These are phyloP conservation scores for Alosa alosa DNA, from an alignment of 2,113 vertebrate species.

Conservation along the genomic window DNA sequence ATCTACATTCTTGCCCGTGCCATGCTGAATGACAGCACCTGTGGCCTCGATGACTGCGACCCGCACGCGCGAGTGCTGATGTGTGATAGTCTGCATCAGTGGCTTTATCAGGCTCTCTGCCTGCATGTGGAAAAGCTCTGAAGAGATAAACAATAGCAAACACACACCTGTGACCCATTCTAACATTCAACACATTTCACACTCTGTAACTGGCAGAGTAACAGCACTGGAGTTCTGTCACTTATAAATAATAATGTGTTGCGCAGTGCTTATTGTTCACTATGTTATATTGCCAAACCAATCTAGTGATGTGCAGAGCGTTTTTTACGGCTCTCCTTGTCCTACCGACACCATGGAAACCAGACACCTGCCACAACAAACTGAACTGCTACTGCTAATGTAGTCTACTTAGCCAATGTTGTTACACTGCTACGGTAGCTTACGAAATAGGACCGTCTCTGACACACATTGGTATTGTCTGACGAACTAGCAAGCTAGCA, in stretches of 20 bases:
- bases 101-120: slow-evolving; percentile 86
- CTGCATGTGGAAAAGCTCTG: slow-evolving; percentile 94
- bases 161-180: not conserved
- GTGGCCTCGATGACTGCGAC: slow-evolving; percentile 84
- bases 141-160: not conserved
- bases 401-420: not conserved
- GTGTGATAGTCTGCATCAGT: slow-evolving; percentile 86
- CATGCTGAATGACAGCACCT: slow-evolving; percentile 81
- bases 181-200: not conserved
- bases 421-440: not conserved
- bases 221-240: not conserved
- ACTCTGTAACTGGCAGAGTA: not conserved
- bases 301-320: not conserved
- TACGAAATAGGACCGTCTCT: not conserved
- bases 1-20: slow-evolving; percentile 83
- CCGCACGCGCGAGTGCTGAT: slow-evolving; percentile 90
- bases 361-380: slow-evolving; percentile 4
- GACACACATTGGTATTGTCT: not conserved
- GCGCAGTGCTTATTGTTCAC: not conserved
- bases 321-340: not conserved
- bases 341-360: slow-evolving; percentile 61
- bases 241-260: not conserved
- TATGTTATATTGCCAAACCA: not conserved
- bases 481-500: not conserved
- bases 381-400: not conserved